These are phyloP conservation scores for Brachionus paranguensis DNA, from an alignment of 1,140 invertebrate genomes.

Conservation along the genomic window DNA sequence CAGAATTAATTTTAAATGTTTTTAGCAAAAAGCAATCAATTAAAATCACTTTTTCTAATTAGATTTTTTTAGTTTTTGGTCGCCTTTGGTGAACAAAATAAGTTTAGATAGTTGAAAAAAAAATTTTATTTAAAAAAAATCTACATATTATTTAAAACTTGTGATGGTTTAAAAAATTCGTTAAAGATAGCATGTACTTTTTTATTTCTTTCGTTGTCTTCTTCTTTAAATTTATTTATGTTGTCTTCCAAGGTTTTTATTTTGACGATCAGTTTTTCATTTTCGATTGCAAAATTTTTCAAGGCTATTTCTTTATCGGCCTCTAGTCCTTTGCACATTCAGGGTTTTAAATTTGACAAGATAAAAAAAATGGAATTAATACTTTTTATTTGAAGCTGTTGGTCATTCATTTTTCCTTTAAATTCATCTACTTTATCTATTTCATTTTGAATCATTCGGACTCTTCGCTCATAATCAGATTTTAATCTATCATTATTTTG, in stretches of 20 bases:
- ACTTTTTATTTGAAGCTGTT: slow-evolving; percentile 28
- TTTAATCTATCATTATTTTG: slow-evolving; percentile 26
- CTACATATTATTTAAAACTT: not conserved
- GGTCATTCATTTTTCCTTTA: not conserved
- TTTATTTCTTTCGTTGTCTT: slow-evolving; percentile 20
- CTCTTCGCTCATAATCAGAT: slow-evolving; percentile 14
- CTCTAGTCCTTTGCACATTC: not conserved
- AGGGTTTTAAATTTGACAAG: not conserved
- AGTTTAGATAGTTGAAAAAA: not conserved
- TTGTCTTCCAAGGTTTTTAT: slow-evolving; percentile 26
- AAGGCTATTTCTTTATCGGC: slow-evolving; percentile 28
- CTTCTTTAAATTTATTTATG: slow-evolving; percentile 11
- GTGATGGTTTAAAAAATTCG: slow-evolving; percentile 30
- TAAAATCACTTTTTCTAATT: too few relatives aligned
- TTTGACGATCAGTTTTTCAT: not conserved
- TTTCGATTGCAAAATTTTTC: slow-evolving; percentile 7
- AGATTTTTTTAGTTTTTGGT: too few relatives aligned
- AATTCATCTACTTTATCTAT: slow-evolving; percentile 17
- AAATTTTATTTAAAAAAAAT: not conserved
- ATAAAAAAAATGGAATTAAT: not conserved
- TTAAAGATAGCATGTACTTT: slow-evolving; percentile 32
- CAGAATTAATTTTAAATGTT: too few relatives aligned
- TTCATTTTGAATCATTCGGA: slow-evolving; percentile 24
- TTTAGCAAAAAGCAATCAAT: too few relatives aligned
- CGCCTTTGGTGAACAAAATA: too few relatives aligned